phyloP scores from a whole-genome alignment of 2,113 vertebrate genomes.

The Hyla sarda region DNA sequence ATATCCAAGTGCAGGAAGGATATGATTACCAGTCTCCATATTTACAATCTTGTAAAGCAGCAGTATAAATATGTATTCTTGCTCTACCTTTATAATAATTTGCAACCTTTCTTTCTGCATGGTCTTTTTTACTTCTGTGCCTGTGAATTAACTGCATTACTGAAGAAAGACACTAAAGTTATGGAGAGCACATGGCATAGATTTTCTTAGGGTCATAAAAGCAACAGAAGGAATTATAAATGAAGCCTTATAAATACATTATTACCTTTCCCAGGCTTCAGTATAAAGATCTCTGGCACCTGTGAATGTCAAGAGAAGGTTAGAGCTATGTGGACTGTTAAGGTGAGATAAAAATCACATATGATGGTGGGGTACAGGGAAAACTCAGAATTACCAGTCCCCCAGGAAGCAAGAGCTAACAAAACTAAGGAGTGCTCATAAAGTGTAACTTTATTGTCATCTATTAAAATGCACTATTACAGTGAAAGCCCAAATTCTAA shows the following conservation, averaged over 20 bases:
- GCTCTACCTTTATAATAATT: constrained; percentile 14
- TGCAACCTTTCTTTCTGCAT: not conserved
- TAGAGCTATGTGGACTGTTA: not conserved
- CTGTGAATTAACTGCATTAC: constrained; percentile 16
- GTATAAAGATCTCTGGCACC: not conserved
- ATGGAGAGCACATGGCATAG: constrained; percentile 10
- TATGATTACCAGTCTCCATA: constrained; percentile 13
- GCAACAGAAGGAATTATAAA: constrained; percentile 44
- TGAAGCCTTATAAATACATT: constrained; percentile 44
- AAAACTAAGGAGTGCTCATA: too few relatives aligned
- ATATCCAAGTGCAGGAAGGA: not conserved
- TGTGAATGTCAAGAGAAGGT: not conserved
- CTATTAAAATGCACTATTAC: too few relatives aligned
- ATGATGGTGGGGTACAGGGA: too few relatives aligned
- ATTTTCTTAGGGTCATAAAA: constrained; percentile 47
- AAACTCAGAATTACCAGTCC: too few relatives aligned
- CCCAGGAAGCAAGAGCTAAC: too few relatives aligned
- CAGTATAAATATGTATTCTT: constrained; percentile 23
- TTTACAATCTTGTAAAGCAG: constrained; percentile 17
- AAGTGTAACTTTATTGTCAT: too few relatives aligned
- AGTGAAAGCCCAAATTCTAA: too few relatives aligned
- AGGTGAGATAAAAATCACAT: not conserved
- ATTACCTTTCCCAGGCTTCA: constrained; percentile 11
- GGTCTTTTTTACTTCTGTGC: not conserved
- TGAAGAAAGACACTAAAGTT: constrained; percentile 24